Percentiles rank a stretch among this genome's conserved stretches.
These are phyloP conservation scores for Siniperca knerii DNA, from an alignment of 2,113 vertebrate genomes.

Conservation along the genomic window DNA sequence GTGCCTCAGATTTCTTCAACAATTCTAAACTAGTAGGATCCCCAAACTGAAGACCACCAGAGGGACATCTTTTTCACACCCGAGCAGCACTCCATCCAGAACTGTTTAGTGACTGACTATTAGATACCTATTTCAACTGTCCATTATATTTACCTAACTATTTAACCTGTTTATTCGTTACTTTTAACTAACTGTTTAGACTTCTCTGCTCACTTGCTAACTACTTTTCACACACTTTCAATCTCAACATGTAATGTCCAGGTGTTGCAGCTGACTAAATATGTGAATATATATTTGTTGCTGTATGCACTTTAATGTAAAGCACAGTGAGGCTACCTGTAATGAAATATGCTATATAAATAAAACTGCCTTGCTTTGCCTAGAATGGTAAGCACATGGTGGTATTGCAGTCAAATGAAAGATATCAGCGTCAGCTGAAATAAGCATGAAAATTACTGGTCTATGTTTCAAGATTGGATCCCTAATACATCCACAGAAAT, in stretches of 20 bases:
- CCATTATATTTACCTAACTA: too few species aligned
- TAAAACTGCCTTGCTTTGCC: background rate
- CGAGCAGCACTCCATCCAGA: too few species aligned
- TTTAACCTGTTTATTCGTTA: background rate
- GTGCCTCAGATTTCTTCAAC: too few species aligned
- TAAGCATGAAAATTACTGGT: background rate
- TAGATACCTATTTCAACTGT: too few species aligned
- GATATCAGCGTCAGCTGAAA: background rate
- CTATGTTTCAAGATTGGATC: background rate
- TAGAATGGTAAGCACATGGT: background rate
- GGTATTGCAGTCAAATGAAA: background rate
- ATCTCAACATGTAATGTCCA: background rate
- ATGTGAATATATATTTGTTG: background rate
- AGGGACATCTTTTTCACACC: too few species aligned
- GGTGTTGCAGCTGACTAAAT: background rate
- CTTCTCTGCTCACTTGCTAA: background rate
- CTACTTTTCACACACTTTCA: background rate
- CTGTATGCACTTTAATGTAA: background rate
- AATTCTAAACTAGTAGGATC: too few species aligned
- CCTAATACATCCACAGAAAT: slow-evolving; percentile 4
- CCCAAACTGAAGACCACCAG: too few species aligned
- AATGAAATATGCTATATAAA: background rate
- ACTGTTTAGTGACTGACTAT: too few species aligned
- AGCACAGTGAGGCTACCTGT: background rate
- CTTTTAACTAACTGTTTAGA: background rate